These are phyloP conservation scores for Geophilus truncorum DNA, from an alignment of 2,888 invertebrate species.

Conservation along the genomic window DNA sequence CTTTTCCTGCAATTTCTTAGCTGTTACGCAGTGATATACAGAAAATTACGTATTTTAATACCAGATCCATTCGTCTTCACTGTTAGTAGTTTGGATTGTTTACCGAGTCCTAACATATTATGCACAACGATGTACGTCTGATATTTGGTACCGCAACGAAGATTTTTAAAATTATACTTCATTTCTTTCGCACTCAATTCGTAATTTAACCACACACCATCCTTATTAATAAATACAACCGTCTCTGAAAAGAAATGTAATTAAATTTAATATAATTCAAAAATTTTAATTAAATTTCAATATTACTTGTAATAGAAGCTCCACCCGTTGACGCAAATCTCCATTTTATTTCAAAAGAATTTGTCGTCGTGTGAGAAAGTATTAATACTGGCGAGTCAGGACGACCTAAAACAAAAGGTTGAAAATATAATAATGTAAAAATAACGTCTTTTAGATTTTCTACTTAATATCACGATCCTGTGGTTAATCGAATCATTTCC, in stretches of 20 bases:
- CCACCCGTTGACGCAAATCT: background rate
- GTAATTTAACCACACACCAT: background rate
- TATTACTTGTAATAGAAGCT: background rate
- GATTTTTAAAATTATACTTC: background rate
- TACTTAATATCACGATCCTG: conserved; percentile 77
- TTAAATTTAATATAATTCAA: background rate
- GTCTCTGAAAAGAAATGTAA: background rate
- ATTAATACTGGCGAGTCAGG: background rate
- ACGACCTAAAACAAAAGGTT: no score
- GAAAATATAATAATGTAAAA: background rate
- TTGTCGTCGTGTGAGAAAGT: background rate
- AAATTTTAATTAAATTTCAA: background rate
- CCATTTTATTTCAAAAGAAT: background rate
- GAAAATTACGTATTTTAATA: background rate
- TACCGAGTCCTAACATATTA: background rate
- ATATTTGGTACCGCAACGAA: background rate
- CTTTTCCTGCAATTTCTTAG: no score
- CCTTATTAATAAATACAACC: background rate
- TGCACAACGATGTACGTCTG: background rate
- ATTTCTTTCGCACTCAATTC: background rate
- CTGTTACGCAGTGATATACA: no score
- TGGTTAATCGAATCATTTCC: conserved; percentile 92
- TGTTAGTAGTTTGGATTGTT: background rate
- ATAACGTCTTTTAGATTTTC: conserved; percentile 35
- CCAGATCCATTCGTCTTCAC: background rate